A percentile compares a stretch with the other conserved stretches of the same genome.
phyloP scores from a whole-genome alignment of 2,888 invertebrate genomes.

The Erebia palarica region DNA sequence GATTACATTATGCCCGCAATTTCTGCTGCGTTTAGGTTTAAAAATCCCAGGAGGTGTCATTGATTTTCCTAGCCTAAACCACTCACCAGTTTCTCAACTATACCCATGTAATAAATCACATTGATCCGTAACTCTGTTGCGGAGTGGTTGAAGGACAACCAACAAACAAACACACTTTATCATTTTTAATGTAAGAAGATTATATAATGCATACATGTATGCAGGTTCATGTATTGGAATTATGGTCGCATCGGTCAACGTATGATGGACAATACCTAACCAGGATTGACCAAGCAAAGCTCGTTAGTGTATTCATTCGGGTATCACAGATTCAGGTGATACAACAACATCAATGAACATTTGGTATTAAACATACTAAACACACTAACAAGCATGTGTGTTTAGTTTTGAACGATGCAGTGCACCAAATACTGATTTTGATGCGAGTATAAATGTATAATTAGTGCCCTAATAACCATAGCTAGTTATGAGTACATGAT shows the following conservation, averaged over 20 bases:
- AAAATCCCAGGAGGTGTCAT: too few relatives aligned
- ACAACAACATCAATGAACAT: neutral
- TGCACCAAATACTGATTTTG: neutral
- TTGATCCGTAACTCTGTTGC: too few relatives aligned
- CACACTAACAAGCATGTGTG: neutral
- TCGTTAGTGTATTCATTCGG: neutral
- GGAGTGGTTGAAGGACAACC: too few relatives aligned
- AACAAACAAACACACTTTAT: too few relatives aligned
- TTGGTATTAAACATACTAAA: neutral
- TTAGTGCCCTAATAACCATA: neutral
- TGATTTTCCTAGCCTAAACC: too few relatives aligned
- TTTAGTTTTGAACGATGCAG: neutral
- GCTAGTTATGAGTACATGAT: neutral
- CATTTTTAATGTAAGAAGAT: too few relatives aligned
- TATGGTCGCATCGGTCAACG: neutral
- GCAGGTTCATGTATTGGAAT: neutral
- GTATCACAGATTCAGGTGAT: neutral
- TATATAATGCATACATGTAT: too few relatives aligned
- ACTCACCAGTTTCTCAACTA: too few relatives aligned
- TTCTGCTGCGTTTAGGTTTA: too few relatives aligned
- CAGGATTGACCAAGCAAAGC: neutral
- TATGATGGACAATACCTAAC: neutral
- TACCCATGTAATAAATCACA: too few relatives aligned
- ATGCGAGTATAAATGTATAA: neutral
- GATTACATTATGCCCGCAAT: too few relatives aligned